These are phyloP conservation scores for Amblyraja radiata DNA, from an alignment of 2,797 vertebrate species.

Conservation along the genomic window DNA sequence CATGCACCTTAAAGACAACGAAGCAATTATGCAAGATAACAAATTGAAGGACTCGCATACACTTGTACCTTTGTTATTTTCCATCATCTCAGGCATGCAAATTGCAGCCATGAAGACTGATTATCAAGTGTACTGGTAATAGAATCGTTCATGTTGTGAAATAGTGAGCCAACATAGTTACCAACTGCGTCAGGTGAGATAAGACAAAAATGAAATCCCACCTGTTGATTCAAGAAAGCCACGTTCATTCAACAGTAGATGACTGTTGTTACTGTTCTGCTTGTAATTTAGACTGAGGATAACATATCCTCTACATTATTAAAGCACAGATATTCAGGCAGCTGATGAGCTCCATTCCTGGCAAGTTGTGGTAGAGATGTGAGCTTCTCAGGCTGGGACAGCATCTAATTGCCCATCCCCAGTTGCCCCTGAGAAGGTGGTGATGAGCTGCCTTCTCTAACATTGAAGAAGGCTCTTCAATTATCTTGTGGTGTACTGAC, in stretches of 20 bases:
- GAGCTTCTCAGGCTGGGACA: too few species aligned
- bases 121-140: conserved; percentile 18
- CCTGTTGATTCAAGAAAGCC: not conserved
- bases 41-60: not conserved
- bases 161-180: not conserved
- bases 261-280: not conserved
- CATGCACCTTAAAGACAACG: conserved; percentile 35
- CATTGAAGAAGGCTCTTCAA: too few species aligned
- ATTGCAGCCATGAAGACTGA: conserved; percentile 23
- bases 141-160: not conserved
- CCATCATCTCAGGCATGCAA: conserved; percentile 29
- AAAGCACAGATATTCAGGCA: not conserved
- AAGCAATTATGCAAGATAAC: conserved; percentile 34
- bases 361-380: not conserved
- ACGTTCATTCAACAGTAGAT: not conserved
- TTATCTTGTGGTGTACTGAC: too few species aligned
- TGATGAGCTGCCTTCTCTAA: too few species aligned
- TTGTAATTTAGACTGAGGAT: not conserved
- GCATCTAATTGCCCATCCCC: too few species aligned
- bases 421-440: too few species aligned
- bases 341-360: not conserved
- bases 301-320: not conserved
- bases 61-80: conserved; percentile 33
- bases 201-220: conserved; percentile 7
- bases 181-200: not conserved